phyloP scores from a whole-genome alignment of 2,888 invertebrate species.

The Ditula angustiorana region DNA sequence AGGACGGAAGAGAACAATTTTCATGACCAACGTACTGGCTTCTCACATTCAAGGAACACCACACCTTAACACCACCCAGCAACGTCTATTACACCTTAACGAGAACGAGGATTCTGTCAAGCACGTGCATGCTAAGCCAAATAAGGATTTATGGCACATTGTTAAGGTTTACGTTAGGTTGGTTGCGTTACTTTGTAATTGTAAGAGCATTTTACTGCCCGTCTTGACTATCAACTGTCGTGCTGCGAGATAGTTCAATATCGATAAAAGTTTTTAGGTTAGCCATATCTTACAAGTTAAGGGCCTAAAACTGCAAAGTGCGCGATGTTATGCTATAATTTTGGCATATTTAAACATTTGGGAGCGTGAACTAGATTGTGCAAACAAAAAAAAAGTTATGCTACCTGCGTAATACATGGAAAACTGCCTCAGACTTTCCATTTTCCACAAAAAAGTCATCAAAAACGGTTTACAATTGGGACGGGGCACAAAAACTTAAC shows the following conservation, averaged over 20 bases:
- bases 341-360: no score
- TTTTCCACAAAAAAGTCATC: no score
- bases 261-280: background rate
- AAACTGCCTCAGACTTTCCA: no score
- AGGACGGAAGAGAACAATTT: slow-evolving; percentile 43
- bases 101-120: background rate
- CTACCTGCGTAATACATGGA: no score
- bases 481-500: no score
- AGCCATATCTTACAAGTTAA: no score
- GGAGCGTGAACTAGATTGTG: no score
- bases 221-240: slow-evolving; percentile 7
- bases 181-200: slow-evolving; percentile 3
- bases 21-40: slow-evolving; percentile 13
- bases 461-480: no score
- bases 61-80: background rate
- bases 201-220: slow-evolving; percentile 7
- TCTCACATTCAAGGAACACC: background rate
- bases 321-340: no score
- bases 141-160: slow-evolving; percentile 16
- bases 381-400: no score
- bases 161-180: slow-evolving; percentile 12
- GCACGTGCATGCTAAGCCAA: background rate
- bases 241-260: background rate
- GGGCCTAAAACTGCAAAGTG: no score
- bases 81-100: background rate